Evolutionary conservation across 2,888 invertebrate genomes (phyloP).

Genomic region (Dasysyrphus tricinctus): DNA sequence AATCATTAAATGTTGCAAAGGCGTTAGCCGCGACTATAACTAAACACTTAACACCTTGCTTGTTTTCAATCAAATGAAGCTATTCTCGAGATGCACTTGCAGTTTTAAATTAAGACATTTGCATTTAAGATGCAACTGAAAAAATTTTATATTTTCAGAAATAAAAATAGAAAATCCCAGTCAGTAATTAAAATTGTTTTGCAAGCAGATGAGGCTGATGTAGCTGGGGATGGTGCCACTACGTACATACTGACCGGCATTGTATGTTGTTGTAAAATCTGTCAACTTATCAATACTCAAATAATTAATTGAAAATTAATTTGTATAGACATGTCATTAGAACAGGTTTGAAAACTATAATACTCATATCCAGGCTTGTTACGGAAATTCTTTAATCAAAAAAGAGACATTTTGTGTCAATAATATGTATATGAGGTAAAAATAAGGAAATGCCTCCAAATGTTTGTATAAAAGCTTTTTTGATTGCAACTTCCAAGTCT

Average conservation of each 20-base stretch:
- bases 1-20: slow-evolving; percentile 42
- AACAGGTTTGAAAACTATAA: slow-evolving; percentile 38
- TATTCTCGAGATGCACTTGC: slow-evolving; percentile 42
- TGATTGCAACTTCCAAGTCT: background rate
- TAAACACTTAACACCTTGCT: slow-evolving; percentile 44
- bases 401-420: slow-evolving; percentile 20
- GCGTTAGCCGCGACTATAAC: slow-evolving; percentile 7
- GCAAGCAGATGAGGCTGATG: slow-evolving; percentile 24
- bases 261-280: slow-evolving; percentile 30
- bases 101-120: slow-evolving; percentile 66
- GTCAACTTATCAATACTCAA: slow-evolving; percentile 46
- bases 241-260: too few relatives aligned
- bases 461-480: background rate
- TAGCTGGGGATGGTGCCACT: too few relatives aligned
- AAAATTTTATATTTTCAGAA: slow-evolving; percentile 33
- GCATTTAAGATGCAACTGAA: slow-evolving; percentile 6
- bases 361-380: slow-evolving; percentile 7
- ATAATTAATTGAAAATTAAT: slow-evolving; percentile 61
- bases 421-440: slow-evolving; percentile 57
- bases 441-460: slow-evolving; percentile 59
- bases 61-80: slow-evolving; percentile 66
- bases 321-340: slow-evolving; percentile 39
- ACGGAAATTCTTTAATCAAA: slow-evolving; percentile 61
- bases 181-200: background rate
- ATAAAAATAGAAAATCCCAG: slow-evolving; percentile 18